Evolutionary conservation across 1,140 invertebrate species (phyloP).

Genomic region (Euglossa dilemma): DNA sequence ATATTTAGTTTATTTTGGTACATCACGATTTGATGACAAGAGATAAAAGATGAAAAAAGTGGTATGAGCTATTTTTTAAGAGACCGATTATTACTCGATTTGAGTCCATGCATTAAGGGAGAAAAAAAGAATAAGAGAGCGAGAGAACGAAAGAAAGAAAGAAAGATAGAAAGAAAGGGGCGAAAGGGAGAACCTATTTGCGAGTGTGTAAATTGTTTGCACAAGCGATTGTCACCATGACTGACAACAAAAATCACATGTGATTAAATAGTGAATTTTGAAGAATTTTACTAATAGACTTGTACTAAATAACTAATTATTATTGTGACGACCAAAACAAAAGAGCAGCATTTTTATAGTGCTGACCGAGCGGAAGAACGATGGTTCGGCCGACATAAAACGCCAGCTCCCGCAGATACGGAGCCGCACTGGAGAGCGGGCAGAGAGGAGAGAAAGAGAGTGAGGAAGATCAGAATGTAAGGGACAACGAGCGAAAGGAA

Average conservation of each 20-base stretch:
- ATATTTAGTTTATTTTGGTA: constrained; percentile 83
- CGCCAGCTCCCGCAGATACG: constrained; percentile 44
- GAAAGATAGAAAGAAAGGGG: constrained; percentile 43
- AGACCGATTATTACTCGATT: constrained; percentile 78
- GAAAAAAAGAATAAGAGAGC: constrained; percentile 26
- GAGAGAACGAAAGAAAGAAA: constrained; percentile 39
- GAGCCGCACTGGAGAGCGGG: constrained; percentile 47
- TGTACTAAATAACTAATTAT: constrained; percentile 78
- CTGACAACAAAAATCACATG: constrained; percentile 80
- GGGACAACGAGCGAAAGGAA: constrained; percentile 20
- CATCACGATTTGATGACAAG: constrained; percentile 81
- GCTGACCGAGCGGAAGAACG: constrained; percentile 53
- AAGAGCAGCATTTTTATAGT: constrained; percentile 57
- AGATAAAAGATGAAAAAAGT: constrained; percentile 72
- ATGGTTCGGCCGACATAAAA: constrained; percentile 32
- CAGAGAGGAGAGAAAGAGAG: constrained; percentile 23
- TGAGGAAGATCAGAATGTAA: constrained; percentile 5
- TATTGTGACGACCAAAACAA: constrained; percentile 79
- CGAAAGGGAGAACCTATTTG: constrained; percentile 67
- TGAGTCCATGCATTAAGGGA: constrained; percentile 70
- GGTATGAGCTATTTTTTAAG: constrained; percentile 81
- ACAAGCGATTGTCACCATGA: constrained; percentile 78
- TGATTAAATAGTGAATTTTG: constrained; percentile 81
- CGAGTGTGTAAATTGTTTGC: constrained; percentile 73
- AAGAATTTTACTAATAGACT: constrained; percentile 80